Evolutionary conservation across 2,888 invertebrate species (phyloP), one percentile per base, ranked within the genome.

Genomic region (Xestia xanthographa): DNA sequence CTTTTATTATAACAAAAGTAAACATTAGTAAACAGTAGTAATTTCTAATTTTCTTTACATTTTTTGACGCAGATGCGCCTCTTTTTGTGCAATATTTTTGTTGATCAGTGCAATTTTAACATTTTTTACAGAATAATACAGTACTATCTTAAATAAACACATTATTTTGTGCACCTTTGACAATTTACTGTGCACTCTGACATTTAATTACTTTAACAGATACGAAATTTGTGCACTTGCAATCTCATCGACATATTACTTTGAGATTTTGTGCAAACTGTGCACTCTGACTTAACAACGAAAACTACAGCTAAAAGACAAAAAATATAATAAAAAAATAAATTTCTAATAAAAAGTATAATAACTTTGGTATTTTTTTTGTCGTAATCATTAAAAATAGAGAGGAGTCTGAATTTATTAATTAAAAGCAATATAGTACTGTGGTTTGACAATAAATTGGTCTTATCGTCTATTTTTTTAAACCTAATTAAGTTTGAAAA

Each of bases 301-400:
- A 63, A 63, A 66, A 56, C 48, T 79, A 83, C 26, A 70, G 14
- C 73, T 72, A 84, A 60, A 69, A 80, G 56, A 67, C 14, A 43
- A 56, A 69, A 70, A 43, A 58, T 41, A 74, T 29, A 63, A 62
- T 75, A 75, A 75, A 83, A 83, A 81, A 84, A 83, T 69, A 81
- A 77, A 62, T 53, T 69, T 69, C 65, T 77, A 84, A 53, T 67
- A 77, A 77, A 84, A 72, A 43, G 53, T 70, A 84, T 41, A 77
- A 80, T 80, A 80, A 85, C 84, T 84, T 84, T 84, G 84, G 84
- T 83, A 84, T 77, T 72, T 48, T 76, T 65, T 72, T 82, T 79
- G 79, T 75, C 9, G 41, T 77, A 70, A 66, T 66, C 14, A 58
- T 81, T 75, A 74, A 81, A 77, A 77, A 84, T 83, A 85, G 80